These are phyloP conservation scores for Cettia cetti DNA, from an alignment of 2,113 vertebrate genomes.

Conservation along the genomic window DNA sequence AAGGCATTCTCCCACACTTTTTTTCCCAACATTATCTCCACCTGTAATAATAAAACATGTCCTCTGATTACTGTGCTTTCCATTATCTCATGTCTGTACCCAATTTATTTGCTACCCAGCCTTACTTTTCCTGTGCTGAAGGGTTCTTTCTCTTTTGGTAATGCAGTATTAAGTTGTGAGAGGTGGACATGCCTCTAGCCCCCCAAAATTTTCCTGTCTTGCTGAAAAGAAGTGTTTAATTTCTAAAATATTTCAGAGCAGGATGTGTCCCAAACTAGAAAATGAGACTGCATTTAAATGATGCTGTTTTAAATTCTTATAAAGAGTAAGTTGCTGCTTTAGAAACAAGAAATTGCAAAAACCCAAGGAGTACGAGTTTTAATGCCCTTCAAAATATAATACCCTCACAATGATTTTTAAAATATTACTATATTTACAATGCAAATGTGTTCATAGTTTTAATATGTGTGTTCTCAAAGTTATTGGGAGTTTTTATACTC, in stretches of 20 bases:
- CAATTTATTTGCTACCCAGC: constrained; percentile 80
- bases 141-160: constrained; percentile 41
- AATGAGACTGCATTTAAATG: neutral
- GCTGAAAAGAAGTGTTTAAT: neutral
- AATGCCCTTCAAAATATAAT: neutral
- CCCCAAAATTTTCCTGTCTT: neutral
- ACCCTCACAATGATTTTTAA: neutral
- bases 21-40: constrained; percentile 76
- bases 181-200: neutral
- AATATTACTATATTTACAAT: neutral
- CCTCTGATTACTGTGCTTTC: constrained; percentile 80
- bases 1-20: constrained; percentile 81
- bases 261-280: neutral
- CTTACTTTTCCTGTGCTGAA: constrained; percentile 57
- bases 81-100: constrained; percentile 85
- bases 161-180: constrained; percentile 27
- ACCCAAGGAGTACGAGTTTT: neutral
- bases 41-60: constrained; percentile 91
- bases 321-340: neutral
- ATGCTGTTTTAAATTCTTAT: neutral
- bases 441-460: neutral
- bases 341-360: neutral
- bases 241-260: neutral
- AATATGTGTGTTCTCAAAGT: neutral
- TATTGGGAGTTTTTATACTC: neutral